Conservation (phyloP, 1,140 invertebrate species). For the Bradysia coprophila region DNA sequence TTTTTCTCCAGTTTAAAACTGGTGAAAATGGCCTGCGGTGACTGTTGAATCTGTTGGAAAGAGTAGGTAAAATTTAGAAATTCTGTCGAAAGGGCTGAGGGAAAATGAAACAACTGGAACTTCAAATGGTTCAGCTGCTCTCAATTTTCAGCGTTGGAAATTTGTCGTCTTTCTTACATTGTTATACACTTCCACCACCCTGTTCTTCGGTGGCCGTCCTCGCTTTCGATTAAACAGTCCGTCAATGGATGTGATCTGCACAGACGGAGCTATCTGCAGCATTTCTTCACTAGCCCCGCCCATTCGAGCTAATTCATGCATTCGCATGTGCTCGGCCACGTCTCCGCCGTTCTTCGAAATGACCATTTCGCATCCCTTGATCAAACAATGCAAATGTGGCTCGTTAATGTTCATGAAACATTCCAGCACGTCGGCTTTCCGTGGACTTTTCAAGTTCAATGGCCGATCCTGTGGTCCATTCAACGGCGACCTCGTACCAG, state of each 20-base stretch:
- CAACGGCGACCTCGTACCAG: too few species aligned
- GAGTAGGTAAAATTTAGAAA: slow-evolving; percentile 5
- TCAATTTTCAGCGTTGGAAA: background rate
- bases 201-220: slow-evolving; percentile 79
- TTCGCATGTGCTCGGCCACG: slow-evolving; percentile 4
- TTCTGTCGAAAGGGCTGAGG: background rate
- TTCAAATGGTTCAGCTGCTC: too few species aligned
- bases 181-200: slow-evolving; percentile 75
- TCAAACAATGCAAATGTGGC: slow-evolving; percentile 3
- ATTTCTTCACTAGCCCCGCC: too few species aligned
- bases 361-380: slow-evolving; percentile 4
- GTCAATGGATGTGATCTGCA: slow-evolving; percentile 21
- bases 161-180: slow-evolving; percentile 33
- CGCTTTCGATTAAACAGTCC: slow-evolving; percentile 63
- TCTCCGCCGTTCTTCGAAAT: background rate
- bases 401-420: slow-evolving; percentile 3
- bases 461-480: background rate
- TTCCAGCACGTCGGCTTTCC: background rate
- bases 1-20: slow-evolving; percentile 78
- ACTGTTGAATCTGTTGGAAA: slow-evolving; percentile 33
- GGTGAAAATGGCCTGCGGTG: slow-evolving; percentile 80
- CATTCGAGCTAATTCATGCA: slow-evolving; percentile 4
- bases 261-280: slow-evolving; percentile 2
- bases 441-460: background rate
- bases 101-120: background rate